These are phyloP conservation scores for Andricus curvator DNA, from an alignment of 2,888 invertebrate species.

Conservation along the genomic window DNA sequence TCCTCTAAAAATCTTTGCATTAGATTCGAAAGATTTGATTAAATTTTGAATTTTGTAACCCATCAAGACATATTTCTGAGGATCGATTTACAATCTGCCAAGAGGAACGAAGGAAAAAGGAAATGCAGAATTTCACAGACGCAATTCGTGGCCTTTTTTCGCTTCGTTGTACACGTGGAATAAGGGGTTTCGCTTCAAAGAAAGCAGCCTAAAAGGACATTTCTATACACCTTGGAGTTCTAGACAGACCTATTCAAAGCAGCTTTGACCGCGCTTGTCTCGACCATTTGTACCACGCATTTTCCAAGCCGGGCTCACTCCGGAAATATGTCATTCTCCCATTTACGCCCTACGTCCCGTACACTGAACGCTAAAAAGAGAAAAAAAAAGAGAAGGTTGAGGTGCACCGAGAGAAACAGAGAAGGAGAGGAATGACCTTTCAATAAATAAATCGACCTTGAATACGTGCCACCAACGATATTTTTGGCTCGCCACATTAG, in stretches of 20 bases:
- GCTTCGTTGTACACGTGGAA: background rate
- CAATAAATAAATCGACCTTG: slow-evolving; percentile 55
- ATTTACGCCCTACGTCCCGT: slow-evolving; percentile 54
- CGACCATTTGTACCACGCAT: slow-evolving; percentile 50
- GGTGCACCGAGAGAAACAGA: slow-evolving; percentile 44
- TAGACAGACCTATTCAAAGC: slow-evolving; percentile 28
- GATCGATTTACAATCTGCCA: background rate
- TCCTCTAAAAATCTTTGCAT: too few relatives aligned
- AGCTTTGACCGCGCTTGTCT: slow-evolving; percentile 42
- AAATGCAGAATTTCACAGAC: background rate
- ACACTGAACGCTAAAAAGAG: slow-evolving; percentile 46
- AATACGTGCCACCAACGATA: slow-evolving; percentile 40
- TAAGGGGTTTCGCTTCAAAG: slow-evolving; percentile 23
- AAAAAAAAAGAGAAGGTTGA: slow-evolving; percentile 32
- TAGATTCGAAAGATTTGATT: too few relatives aligned
- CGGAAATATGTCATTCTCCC: slow-evolving; percentile 60
- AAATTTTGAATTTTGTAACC: too few relatives aligned
- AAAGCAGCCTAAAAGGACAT: slow-evolving; percentile 24
- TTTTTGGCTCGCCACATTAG: background rate
- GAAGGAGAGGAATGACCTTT: slow-evolving; percentile 58
- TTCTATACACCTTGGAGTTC: slow-evolving; percentile 25
- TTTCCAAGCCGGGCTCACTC: slow-evolving; percentile 44
- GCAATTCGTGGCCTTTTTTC: slow-evolving; percentile 17
- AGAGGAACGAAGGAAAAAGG: background rate
- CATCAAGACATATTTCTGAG: background rate